Conservation (phyloP, 2,888 invertebrate species). For the Bhutanitis thaidina region DNA sequence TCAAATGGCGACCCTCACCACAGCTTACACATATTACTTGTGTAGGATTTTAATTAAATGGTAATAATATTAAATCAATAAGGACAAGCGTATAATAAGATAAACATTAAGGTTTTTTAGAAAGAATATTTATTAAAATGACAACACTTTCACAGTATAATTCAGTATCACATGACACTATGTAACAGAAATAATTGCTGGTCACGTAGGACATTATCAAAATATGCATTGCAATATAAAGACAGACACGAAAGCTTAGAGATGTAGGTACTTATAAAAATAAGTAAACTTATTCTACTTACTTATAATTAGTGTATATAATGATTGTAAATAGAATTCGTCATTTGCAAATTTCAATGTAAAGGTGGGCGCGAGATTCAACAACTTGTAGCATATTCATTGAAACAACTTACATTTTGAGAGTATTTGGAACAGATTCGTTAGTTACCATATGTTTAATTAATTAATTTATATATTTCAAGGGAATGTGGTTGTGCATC, state of each 20-base stretch:
- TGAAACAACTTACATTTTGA: too few relatives aligned
- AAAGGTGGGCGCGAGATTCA: conserved; percentile 20
- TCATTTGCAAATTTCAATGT: conserved; percentile 12
- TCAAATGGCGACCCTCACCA: too few relatives aligned
- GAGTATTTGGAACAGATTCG: too few relatives aligned
- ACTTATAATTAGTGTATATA: conserved; percentile 3
- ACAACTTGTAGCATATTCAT: background rate
- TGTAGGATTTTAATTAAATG: too few relatives aligned
- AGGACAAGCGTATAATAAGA: background rate
- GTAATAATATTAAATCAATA: too few relatives aligned
- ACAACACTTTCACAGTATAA: conserved; percentile 11
- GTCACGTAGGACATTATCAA: background rate
- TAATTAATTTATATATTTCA: too few relatives aligned
- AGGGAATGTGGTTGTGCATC: too few relatives aligned
- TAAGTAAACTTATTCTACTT: conserved; percentile 13
- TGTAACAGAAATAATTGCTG: background rate
- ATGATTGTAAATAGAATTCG: conserved; percentile 3
- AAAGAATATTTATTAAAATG: conserved; percentile 17
- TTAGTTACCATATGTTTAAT: too few relatives aligned
- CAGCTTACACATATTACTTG: too few relatives aligned
- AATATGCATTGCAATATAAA: background rate
- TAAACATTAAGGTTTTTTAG: background rate
- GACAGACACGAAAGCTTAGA: background rate
- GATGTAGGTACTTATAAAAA: conserved; percentile 4
- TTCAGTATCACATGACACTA: background rate